Percentiles rank a stretch among this genome's conserved stretches.
Evolutionary conservation across 2,888 invertebrate genomes (phyloP).

Genomic region (Epirrhoe alternata): DNA sequence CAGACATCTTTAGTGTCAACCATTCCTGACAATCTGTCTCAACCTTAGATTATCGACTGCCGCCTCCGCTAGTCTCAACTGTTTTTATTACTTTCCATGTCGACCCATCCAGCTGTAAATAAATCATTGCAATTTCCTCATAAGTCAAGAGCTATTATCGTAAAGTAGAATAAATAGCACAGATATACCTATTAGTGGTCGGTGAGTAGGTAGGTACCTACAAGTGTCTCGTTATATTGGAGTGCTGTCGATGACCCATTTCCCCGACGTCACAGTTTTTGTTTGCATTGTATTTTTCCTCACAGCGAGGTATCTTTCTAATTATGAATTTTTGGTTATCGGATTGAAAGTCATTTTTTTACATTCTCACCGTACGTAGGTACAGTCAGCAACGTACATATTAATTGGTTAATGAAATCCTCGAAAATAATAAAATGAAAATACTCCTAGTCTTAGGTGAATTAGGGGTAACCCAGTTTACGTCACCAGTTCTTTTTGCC

Average conservation of each 20-base stretch:
- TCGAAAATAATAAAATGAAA: no score
- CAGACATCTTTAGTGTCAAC: no score
- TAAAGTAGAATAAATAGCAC: slow-evolving; percentile 18
- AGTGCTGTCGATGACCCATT: slow-evolving; percentile 71
- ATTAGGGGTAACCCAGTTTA: no score
- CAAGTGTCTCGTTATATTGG: slow-evolving; percentile 53
- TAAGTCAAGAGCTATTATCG: slow-evolving; percentile 7
- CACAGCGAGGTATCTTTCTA: slow-evolving; percentile 47
- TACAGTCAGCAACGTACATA: no score
- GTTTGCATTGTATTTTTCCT: slow-evolving; percentile 59
- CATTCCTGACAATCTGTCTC: no score
- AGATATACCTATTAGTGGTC: slow-evolving; percentile 35
- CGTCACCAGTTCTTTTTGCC: no score
- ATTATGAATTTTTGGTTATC: slow-evolving; percentile 50
- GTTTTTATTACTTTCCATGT: background rate
- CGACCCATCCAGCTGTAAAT: background rate
- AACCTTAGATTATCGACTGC: no score
- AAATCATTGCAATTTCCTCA: slow-evolving; percentile 17
- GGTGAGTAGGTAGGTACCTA: slow-evolving; percentile 44
- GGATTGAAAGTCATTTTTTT: background rate
- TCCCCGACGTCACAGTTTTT: slow-evolving; percentile 62
- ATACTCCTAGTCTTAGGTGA: no score
- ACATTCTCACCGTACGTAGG: no score
- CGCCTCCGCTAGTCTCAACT: no score
- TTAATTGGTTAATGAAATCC: no score